Evolutionary conservation across 2,888 invertebrate genomes (phyloP).

Genomic region (Lissocephala sabroskyi): DNA sequence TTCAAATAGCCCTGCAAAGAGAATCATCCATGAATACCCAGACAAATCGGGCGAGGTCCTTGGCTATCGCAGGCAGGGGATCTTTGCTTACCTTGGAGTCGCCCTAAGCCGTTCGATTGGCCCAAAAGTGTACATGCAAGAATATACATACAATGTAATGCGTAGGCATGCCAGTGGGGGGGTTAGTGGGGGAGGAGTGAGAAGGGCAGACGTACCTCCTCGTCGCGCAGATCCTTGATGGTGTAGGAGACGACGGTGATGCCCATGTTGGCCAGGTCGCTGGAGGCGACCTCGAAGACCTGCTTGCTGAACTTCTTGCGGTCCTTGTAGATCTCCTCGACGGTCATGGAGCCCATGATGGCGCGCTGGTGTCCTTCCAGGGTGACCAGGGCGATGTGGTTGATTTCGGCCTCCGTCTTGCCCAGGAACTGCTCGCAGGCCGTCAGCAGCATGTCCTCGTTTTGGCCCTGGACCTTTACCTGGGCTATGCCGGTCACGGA

Average conservation of each 20-base stretch:
- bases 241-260: conserved; percentile 97
- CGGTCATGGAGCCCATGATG: conserved; percentile 97
- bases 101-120: conserved; percentile 52
- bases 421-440: conserved; percentile 96
- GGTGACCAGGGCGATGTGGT: conserved; percentile 92
- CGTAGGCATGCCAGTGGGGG: no score
- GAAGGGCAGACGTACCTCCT: conserved; percentile 90
- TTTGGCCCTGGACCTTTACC: conserved; percentile 86
- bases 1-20: conserved; percentile 80
- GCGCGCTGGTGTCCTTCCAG: conserved; percentile 95
- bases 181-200: no score
- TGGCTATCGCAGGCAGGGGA: background rate
- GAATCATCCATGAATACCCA: background rate
- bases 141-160: conserved; percentile 17
- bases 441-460: conserved; percentile 82
- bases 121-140: conserved; percentile 53
- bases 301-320: conserved; percentile 95
- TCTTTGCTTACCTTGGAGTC: conserved; percentile 70
- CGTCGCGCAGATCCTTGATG: conserved; percentile 93
- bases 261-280: conserved; percentile 96
- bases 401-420: conserved; percentile 89
- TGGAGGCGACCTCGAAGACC: conserved; percentile 95
- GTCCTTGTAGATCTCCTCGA: conserved; percentile 96
- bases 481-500: conserved; percentile 98
- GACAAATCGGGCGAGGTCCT: background rate